phyloP scores from a whole-genome alignment of 2,113 vertebrate species.

The Bubo bubo region DNA sequence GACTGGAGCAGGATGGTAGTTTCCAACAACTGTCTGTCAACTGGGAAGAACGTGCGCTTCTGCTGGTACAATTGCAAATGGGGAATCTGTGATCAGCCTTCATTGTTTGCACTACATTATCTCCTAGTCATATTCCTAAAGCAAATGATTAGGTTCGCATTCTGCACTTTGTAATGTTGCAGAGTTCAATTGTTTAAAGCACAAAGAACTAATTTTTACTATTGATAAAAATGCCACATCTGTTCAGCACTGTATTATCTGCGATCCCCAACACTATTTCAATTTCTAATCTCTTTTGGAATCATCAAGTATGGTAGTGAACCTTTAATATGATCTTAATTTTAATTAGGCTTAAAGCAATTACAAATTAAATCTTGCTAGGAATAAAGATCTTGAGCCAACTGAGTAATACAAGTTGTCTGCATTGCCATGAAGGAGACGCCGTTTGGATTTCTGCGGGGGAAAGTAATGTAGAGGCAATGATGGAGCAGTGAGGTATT shows the following conservation, averaged over 20 bases:
- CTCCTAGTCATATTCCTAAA: not conserved
- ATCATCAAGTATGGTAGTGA: constrained; percentile 19
- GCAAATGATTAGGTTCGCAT: not conserved
- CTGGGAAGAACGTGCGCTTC: not conserved
- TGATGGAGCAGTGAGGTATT: not conserved
- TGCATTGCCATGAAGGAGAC: not conserved
- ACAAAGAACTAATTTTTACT: constrained; percentile 8
- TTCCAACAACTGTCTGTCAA: not conserved
- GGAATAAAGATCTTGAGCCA: constrained; percentile 35
- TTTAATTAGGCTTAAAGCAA: constrained; percentile 68
- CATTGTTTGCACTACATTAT: not conserved
- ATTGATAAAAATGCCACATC: not conserved
- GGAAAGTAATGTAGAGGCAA: not conserved
- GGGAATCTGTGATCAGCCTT: not conserved
- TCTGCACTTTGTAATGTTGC: not conserved
- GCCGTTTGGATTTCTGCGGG: not conserved
- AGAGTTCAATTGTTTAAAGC: not conserved
- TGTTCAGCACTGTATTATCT: not conserved
- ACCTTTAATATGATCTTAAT: constrained; percentile 55
- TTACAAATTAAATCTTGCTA: constrained; percentile 56
- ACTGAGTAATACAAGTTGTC: not conserved
- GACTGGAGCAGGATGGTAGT: not conserved
- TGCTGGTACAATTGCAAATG: not conserved
- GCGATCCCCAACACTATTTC: not conserved
- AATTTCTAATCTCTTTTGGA: constrained; percentile 40